Evolutionary conservation across 2,888 invertebrate genomes (phyloP).

Genomic region (Myathropa florea): DNA sequence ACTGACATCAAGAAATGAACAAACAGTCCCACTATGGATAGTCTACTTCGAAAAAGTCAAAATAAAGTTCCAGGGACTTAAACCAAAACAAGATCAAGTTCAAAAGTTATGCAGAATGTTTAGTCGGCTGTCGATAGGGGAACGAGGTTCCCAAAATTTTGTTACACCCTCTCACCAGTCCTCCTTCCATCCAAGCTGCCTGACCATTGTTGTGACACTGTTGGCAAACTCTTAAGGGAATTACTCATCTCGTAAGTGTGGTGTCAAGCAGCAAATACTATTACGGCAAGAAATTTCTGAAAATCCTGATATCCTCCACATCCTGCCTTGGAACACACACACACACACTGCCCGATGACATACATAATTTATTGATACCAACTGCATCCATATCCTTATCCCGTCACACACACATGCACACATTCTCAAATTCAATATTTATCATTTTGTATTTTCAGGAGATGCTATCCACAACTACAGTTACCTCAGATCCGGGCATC

Average conservation of each 20-base stretch:
- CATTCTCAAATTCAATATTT: slow-evolving; percentile 41
- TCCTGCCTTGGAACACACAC: neutral
- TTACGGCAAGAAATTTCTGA: neutral
- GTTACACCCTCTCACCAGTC: neutral
- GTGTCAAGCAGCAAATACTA: neutral
- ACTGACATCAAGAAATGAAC: neutral
- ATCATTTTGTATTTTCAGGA: slow-evolving; percentile 61
- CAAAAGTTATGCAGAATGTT: neutral
- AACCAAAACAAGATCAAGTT: neutral
- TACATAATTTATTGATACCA: slow-evolving; percentile 47
- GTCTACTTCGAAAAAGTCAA: neutral
- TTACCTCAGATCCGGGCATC: slow-evolving; percentile 87
- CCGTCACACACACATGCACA: neutral
- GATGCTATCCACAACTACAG: slow-evolving; percentile 77
- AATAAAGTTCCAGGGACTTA: neutral
- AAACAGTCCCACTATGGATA: neutral
- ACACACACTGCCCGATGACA: neutral
- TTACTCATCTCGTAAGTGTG: neutral
- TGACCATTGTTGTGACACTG: neutral
- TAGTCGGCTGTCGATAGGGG: neutral
- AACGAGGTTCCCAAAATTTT: neutral
- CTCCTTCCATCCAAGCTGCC: neutral
- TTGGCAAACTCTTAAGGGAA: neutral
- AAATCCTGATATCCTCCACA: neutral
- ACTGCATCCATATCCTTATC: slow-evolving; percentile 3